phyloP scores from a whole-genome alignment of 2,888 invertebrate species.

The Drosophila pseudotakahashii region DNA sequence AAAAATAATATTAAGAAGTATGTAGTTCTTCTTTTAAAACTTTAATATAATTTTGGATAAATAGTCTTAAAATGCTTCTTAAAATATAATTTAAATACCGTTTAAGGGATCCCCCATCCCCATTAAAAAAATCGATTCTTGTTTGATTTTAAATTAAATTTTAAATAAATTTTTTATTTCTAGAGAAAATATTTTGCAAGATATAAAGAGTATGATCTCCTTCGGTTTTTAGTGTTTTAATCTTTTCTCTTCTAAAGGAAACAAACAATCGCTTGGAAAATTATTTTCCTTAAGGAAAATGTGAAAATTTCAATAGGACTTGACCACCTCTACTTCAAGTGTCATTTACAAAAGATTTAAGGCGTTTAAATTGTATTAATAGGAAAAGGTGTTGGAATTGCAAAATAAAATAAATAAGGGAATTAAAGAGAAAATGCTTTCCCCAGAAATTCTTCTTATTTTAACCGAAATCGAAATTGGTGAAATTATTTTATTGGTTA shows the following conservation, averaged over 20 bases:
- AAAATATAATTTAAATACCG: too few species aligned
- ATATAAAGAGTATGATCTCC: too few species aligned
- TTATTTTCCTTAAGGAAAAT: neutral
- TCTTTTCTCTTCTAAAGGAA: neutral
- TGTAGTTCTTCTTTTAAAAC: too few species aligned
- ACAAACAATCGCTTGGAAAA: conserved; percentile 1
- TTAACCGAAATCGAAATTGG: neutral
- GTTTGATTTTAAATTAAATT: too few species aligned
- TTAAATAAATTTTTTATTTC: too few species aligned
- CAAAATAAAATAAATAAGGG: neutral
- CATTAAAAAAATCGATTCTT: too few species aligned
- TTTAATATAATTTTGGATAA: too few species aligned
- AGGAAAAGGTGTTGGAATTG: too few species aligned
- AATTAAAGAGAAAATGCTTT: neutral
- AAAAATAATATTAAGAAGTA: too few species aligned
- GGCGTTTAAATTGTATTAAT: neutral
- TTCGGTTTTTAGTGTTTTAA: neutral
- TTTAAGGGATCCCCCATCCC: too few species aligned
- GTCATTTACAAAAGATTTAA: neutral
- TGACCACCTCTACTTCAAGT: neutral
- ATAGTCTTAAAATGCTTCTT: too few species aligned
- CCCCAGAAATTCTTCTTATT: neutral
- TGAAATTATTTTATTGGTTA: neutral
- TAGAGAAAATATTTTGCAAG: too few species aligned
- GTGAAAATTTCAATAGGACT: neutral